Percentiles rank a stretch among this genome's conserved stretches.
Conservation (phyloP, 92 coral and sea anemone genomes). For the Epizoanthus rinbou region DNA sequence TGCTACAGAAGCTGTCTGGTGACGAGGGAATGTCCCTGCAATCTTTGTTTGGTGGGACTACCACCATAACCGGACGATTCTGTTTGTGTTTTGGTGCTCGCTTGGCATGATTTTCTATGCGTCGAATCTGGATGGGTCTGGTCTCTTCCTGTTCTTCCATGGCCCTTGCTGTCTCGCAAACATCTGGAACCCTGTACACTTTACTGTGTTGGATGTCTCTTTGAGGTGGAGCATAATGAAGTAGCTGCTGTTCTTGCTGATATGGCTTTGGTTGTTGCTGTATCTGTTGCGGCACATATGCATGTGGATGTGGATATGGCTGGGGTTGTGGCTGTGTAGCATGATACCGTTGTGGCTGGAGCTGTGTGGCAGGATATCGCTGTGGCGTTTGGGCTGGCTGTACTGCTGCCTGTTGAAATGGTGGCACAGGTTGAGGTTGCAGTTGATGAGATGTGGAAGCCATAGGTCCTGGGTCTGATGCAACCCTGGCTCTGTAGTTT, state of each 20-base stretch:
- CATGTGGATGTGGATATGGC: not conserved
- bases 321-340: not conserved
- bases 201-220: conserved; percentile 68
- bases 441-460: conserved; percentile 19
- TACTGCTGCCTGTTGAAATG: conserved; percentile 58
- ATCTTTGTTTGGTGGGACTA: conserved; percentile 32
- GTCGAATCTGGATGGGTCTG: conserved; percentile 14
- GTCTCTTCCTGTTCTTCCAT: not conserved
- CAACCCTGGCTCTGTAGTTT: conserved; percentile 26
- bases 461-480: conserved; percentile 32
- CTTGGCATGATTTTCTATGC: not conserved
- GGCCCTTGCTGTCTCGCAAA: conserved; percentile 30
- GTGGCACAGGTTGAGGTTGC: conserved; percentile 32
- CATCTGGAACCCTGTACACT: conserved; percentile 83
- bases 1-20: conserved; percentile 54
- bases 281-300: not conserved
- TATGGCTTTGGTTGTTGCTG: conserved; percentile 16
- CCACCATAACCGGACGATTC: conserved; percentile 8
- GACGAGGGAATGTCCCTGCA: conserved; percentile 54
- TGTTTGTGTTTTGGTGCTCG: conserved; percentile 9
- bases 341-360: conserved; percentile 8
- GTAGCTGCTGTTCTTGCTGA: conserved; percentile 11
- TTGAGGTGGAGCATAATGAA: conserved; percentile 74
- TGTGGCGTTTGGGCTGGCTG: conserved; percentile 55
- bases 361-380: conserved; percentile 27